Conservation (phyloP, 2,797 vertebrate genomes). For the Hipposideros larvatus region DNA sequence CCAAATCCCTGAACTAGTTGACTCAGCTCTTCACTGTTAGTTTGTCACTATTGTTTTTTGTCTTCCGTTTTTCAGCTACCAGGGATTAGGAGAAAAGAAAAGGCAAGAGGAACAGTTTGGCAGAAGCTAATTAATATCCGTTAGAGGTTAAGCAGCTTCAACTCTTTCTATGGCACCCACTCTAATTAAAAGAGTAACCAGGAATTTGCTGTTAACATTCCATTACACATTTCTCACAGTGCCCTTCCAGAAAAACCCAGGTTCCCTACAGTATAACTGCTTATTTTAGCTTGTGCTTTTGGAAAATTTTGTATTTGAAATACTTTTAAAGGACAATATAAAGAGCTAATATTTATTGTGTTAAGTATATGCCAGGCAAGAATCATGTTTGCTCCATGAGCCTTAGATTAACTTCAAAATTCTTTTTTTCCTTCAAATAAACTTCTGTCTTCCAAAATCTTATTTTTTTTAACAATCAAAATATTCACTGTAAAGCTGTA, state of each 20-base stretch:
- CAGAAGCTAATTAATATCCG: neutral
- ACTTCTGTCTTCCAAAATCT: neutral
- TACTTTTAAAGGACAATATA: neutral
- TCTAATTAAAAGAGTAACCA: neutral
- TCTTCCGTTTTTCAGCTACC: constrained; percentile 13
- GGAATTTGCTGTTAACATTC: neutral
- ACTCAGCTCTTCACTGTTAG: neutral
- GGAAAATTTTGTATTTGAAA: neutral
- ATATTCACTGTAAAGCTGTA: neutral
- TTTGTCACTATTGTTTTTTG: neutral
- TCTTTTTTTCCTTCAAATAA: neutral
- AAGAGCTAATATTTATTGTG: no score
- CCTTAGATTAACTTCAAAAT: neutral
- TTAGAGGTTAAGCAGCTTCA: neutral
- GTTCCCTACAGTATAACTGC: neutral
- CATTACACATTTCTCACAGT: neutral
- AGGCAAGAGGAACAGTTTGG: neutral
- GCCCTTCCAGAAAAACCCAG: neutral
- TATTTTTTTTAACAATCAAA: neutral
- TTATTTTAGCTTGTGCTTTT: neutral
- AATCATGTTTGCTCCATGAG: neutral
- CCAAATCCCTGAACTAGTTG: neutral
- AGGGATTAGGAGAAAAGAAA: neutral
- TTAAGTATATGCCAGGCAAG: neutral
- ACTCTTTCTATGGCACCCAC: neutral